Evolutionary conservation across 2,797 vertebrate species (phyloP).

Genomic region (Cyclura pinguis): DNA sequence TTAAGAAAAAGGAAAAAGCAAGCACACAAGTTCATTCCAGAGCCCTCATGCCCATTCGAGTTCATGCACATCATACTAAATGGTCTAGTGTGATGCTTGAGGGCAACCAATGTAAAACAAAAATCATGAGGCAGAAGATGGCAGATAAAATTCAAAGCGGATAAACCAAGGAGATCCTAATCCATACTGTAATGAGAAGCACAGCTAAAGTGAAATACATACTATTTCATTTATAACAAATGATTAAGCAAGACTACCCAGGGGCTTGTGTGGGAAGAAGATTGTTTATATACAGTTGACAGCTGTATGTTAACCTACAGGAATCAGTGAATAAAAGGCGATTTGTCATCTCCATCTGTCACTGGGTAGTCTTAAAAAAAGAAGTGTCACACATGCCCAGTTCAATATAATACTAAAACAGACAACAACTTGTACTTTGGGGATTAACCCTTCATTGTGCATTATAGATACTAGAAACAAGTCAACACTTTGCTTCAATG

Average conservation of each 20-base stretch:
- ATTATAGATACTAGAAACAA: conserved; percentile 36
- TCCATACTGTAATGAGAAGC: conserved; percentile 28
- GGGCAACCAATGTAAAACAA: not conserved
- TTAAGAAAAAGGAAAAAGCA: not conserved
- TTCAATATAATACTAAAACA: conserved; percentile 10
- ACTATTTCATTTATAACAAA: not conserved
- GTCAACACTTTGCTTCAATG: not conserved
- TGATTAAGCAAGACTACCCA: conserved; percentile 24
- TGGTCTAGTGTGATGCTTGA: not conserved
- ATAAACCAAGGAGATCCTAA: conserved; percentile 1
- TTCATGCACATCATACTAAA: not conserved
- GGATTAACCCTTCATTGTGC: conserved; percentile 39
- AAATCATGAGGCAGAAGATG: not conserved
- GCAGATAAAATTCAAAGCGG: not conserved
- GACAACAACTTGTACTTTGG: not conserved
- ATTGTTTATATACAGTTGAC: conserved; percentile 14
- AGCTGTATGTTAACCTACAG: conserved; percentile 20
- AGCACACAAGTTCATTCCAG: not conserved
- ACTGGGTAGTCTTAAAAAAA: conserved; percentile 34
- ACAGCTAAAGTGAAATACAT: conserved; percentile 31
- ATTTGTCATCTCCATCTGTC: conserved; percentile 14
- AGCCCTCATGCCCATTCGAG: not conserved
- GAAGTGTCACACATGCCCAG: not conserved
- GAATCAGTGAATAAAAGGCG: conserved; percentile 22
- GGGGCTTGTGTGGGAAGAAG: not conserved